These are phyloP conservation scores for Baryphthengus martii DNA, from an alignment of 2,113 vertebrate species.

Conservation along the genomic window DNA sequence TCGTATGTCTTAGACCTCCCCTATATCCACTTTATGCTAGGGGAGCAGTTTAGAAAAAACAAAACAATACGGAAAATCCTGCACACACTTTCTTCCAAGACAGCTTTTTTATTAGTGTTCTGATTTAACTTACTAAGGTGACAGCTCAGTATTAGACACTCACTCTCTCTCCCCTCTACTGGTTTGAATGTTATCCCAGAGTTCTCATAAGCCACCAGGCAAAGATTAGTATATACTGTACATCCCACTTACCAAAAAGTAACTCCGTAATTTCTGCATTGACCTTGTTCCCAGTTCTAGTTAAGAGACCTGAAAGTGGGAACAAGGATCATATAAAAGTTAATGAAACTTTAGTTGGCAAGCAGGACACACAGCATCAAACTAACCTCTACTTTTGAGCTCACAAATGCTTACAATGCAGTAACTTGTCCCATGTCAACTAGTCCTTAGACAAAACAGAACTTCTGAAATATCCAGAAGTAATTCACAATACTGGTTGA, in stretches of 20 bases:
- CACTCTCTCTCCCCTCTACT: background rate
- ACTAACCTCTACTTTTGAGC: slow-evolving; percentile 55
- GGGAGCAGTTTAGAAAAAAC: background rate
- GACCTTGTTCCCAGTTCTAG: slow-evolving; percentile 69
- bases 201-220: slow-evolving; percentile 47
- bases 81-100: background rate
- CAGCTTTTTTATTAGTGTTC: background rate
- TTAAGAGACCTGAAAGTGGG: slow-evolving; percentile 66
- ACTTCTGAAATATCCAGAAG: slow-evolving; percentile 7
- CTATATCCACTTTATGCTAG: background rate
- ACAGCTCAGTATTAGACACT: background rate
- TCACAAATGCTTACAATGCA: slow-evolving; percentile 21
- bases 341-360: slow-evolving; percentile 59
- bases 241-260: slow-evolving; percentile 65
- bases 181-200: slow-evolving; percentile 9
- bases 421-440: slow-evolving; percentile 3
- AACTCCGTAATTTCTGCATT: slow-evolving; percentile 64
- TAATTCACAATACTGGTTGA: background rate
- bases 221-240: slow-evolving; percentile 65
- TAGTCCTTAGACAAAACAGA: slow-evolving; percentile 9
- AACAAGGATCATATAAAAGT: slow-evolving; percentile 68
- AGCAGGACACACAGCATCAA: slow-evolving; percentile 61
- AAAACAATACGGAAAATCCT: background rate
- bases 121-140: background rate
- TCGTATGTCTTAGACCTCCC: background rate